Conservation (phyloP, 2,113 vertebrate genomes). For the Microcebus murinus region DNA sequence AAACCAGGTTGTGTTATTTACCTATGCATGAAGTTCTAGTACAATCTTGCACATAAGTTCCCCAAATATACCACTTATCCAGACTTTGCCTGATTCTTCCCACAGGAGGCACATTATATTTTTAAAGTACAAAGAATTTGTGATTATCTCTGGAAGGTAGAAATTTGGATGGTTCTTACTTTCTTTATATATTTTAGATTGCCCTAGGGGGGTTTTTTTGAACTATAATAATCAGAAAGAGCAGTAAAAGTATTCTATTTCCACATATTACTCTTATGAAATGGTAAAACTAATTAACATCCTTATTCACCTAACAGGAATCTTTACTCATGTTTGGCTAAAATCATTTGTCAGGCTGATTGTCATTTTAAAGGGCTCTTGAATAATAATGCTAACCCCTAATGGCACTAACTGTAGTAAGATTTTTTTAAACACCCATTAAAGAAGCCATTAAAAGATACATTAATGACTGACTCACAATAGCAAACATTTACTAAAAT, state of each 20-base stretch:
- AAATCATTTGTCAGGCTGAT: constrained; percentile 6
- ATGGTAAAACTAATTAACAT: constrained; percentile 38
- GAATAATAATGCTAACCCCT: constrained; percentile 26
- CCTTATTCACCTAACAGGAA: constrained; percentile 39
- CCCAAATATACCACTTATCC: constrained; percentile 24
- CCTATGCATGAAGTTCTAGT: neutral
- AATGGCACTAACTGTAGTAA: neutral
- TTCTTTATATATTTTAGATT: constrained; percentile 26
- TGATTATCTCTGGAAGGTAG: constrained; percentile 22
- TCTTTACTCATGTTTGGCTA: constrained; percentile 35
- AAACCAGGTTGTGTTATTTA: neutral
- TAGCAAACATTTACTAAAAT: constrained; percentile 43
- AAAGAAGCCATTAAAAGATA: constrained; percentile 38
- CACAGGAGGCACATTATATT: constrained; percentile 13
- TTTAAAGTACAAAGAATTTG: constrained; percentile 33
- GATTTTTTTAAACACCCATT: constrained; percentile 59
- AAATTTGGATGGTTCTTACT: constrained; percentile 50
- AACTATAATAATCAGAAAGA: constrained; percentile 55
- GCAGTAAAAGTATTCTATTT: constrained; percentile 34
- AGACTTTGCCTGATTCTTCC: neutral
- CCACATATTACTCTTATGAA: neutral
- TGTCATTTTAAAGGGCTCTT: constrained; percentile 33
- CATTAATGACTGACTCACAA: constrained; percentile 25
- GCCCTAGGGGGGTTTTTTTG: neutral
- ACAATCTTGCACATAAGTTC: constrained; percentile 34